Evolutionary conservation across 2,797 vertebrate genomes (phyloP), one percentile per base, ranked within the genome.

Genomic region (Sebastes aleutianus): DNA sequence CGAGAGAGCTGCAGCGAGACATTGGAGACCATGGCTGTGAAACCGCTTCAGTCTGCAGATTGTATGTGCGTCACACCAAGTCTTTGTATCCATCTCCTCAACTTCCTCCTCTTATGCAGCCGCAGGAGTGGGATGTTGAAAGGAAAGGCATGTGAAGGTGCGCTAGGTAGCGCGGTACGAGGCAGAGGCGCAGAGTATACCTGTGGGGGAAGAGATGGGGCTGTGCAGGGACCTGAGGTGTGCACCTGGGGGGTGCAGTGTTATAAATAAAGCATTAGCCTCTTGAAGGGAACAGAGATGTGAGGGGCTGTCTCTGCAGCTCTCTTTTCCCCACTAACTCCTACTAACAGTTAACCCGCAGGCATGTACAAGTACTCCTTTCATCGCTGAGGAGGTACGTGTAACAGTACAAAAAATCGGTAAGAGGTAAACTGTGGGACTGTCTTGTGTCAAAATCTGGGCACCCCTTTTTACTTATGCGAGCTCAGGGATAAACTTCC

Each of bases 251-350:
- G 93, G 90, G 91, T 92, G 91, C 89, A 87, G 85, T 78, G 93
- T 94, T 94, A 95, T 95, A 95, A 96, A 96, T 96, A 96, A 96
- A 93, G 94, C 93, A 95, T 95, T 93, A 95, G 93, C 92, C 91
- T 85, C 91, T 95, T 92, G 91, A 95, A 95, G 92, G 84, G 87
- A 95, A 94, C 80, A 91, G 90, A 95, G 93, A 95, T 94, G 92
- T 94, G 91, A 94, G 86, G 76, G 85, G 91, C 89, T 95, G 92
- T 93, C 89, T 91, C 83, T 87, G 88, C 92, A 91, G 90, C 85
- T 86, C 90, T 84, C 82, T 92, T 89, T 91, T 88, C 71, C 86
- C 83, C 80, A 90, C 90, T 93, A 94, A 92, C 90, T 91, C 89
- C 86, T 91, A 92, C 93, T 92, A 94, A 93, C 90, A 90, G 93